phyloP scores from a whole-genome alignment of 2,888 invertebrate genomes.

The Agrochola lychnidis region DNA sequence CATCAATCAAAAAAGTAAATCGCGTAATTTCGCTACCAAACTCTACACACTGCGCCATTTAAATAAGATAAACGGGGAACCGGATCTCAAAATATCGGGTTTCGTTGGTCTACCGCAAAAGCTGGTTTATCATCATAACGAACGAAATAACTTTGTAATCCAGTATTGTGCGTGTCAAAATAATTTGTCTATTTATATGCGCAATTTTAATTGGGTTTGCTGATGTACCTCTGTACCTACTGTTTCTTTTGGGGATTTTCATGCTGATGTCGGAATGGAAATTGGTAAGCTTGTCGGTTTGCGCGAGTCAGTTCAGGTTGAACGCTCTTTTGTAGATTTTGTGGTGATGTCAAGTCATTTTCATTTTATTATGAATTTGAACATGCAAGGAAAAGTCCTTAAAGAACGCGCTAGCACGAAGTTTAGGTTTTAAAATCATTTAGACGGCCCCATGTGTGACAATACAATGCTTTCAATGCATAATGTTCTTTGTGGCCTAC shows the following conservation, averaged over 20 bases:
- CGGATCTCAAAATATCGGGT: slow-evolving; percentile 56
- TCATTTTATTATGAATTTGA: neutral
- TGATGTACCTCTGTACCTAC: slow-evolving; percentile 39
- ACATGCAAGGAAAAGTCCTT: neutral
- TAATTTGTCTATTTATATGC: slow-evolving; percentile 68
- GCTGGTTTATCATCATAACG: slow-evolving; percentile 62
- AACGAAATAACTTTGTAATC: slow-evolving; percentile 70
- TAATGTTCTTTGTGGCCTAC: neutral
- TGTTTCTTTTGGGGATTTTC: slow-evolving; percentile 58
- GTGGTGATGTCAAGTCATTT: neutral
- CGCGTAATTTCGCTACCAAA: slow-evolving; percentile 1
- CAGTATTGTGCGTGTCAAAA: slow-evolving; percentile 62
- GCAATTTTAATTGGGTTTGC: slow-evolving; percentile 62
- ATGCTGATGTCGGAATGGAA: slow-evolving; percentile 51
- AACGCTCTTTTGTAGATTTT: slow-evolving; percentile 2
- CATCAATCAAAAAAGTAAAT: slow-evolving; percentile 22
- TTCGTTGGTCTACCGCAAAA: slow-evolving; percentile 59
- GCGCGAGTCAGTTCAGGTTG: slow-evolving; percentile 19
- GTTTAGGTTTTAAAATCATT: neutral
- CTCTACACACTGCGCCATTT: slow-evolving; percentile 46
- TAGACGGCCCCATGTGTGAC: neutral
- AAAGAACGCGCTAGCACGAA: neutral
- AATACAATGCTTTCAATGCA: neutral
- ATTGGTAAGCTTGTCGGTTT: slow-evolving; percentile 36
- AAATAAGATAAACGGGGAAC: slow-evolving; percentile 57